phyloP scores from a whole-genome alignment of 2,888 invertebrate genomes.

The Macrosiphum euphorbiae region DNA sequence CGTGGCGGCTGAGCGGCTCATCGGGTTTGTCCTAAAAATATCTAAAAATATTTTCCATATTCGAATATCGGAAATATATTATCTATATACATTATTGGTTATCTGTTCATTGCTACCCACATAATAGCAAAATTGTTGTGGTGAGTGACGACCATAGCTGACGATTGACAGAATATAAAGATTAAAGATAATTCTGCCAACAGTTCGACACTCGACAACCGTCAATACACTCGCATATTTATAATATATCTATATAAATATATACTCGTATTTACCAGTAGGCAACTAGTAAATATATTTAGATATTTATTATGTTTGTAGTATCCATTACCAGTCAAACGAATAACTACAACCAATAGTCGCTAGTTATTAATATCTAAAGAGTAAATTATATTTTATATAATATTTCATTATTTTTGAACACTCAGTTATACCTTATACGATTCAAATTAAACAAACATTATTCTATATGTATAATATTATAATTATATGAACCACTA shows the following conservation, averaged over 20 bases:
- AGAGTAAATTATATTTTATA: background rate
- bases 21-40: background rate
- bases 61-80: background rate
- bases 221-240: background rate
- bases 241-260: too few relatives aligned
- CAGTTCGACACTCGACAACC: background rate
- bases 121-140: background rate
- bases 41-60: background rate
- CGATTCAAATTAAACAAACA: background rate
- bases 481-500: background rate
- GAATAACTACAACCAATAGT: background rate
- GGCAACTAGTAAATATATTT: too few relatives aligned
- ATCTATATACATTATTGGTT: background rate
- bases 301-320: background rate
- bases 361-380: background rate
- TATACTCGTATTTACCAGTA: too few relatives aligned
- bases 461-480: background rate
- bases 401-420: background rate
- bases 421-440: background rate
- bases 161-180: background rate
- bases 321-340: background rate
- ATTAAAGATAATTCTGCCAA: background rate
- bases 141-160: background rate
- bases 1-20: background rate
- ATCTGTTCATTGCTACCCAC: background rate